A percentile compares a stretch with the other conserved stretches of the same genome.
phyloP scores from a whole-genome alignment of 2,888 invertebrate genomes.

The Nemotelus pantherinus region DNA sequence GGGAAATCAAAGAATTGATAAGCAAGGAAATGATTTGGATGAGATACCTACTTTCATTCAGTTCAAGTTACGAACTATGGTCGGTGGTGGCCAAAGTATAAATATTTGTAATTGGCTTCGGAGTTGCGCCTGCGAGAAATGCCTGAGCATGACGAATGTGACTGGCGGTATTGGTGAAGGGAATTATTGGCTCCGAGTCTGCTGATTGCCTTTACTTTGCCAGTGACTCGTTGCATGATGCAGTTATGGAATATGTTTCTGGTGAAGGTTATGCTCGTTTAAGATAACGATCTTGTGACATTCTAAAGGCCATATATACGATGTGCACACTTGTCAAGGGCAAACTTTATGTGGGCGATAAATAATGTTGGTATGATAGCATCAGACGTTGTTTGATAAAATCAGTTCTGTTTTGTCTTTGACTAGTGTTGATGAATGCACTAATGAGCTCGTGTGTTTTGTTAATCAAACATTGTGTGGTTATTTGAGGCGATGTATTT shows the following conservation, averaged over 20 bases:
- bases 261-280: slow-evolving; percentile 36
- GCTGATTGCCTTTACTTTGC: not conserved
- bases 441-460: too few relatives aligned
- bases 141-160: slow-evolving; percentile 17
- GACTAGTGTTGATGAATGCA: too few relatives aligned
- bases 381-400: too few relatives aligned
- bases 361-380: not conserved
- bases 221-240: not conserved
- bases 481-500: too few relatives aligned
- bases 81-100: not conserved
- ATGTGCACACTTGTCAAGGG: slow-evolving; percentile 30
- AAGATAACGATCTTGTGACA: slow-evolving; percentile 42
- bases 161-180: not conserved
- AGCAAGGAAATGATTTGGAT: too few relatives aligned
- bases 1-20: too few relatives aligned
- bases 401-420: too few relatives aligned
- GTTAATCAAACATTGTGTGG: too few relatives aligned
- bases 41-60: too few relatives aligned
- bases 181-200: not conserved
- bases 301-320: slow-evolving; percentile 30
- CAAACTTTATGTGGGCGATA: slow-evolving; percentile 11
- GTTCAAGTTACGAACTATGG: too few relatives aligned
- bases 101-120: not conserved
- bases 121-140: slow-evolving; percentile 6
- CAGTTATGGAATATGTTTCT: slow-evolving; percentile 14